Base-by-base conservation (phyloP, 2,888 invertebrate genomes). In the Micoletzkya japonica region DNA sequence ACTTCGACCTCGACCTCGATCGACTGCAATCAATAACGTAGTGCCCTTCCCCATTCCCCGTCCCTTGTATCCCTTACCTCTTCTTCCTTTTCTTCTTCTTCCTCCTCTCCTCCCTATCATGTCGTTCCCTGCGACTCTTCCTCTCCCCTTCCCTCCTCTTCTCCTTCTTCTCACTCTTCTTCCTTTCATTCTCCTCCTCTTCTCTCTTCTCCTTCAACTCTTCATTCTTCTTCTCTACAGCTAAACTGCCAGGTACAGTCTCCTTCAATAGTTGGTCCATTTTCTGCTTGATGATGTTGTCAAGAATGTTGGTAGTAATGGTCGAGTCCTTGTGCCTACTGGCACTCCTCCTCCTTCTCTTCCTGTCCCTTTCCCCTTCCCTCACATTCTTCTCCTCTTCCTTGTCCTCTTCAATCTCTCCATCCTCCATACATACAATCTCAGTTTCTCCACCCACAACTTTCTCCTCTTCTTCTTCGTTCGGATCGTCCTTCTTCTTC, bases 401-500 rank as follows among this genome's bases (percentile, higher is more conserved):
- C 56, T 54, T 54, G 14, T 20, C 26, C 36, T 63, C 63, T 7
- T 37, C n/a, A 37, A 63, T 63, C 50, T 63, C 63, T 49, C 50
- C 50, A 37, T 63, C 63, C 26, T 63, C 63, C 32, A 63, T 63
- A 10, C 20, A 44, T 20, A 44, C 10, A 14, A 44, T 44, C 44
- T 20, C 44, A 14, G 7, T 54, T 17, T 17, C 56, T 39, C 39
- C 66, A 20, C 49, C 76, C 7, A 74, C 70, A 56, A 74, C 76
- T 34, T 59, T 69, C 17, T 73, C 71, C 39, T 73, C 73, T 20
- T 73, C 58, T 30, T 76, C 75, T 28, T 77, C 77, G 6, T 76
- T 75, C 36, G 77, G 77, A 24, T 70, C 28, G 44, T 64, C 49
- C 37, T 77, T 77, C 56, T 71, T 72, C 61, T 60, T 60, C 28